Percentiles rank a stretch among this genome's conserved stretches.
Evolutionary conservation across 2,888 invertebrate genomes (phyloP).

Genomic region (Linnaemya tessellans): DNA sequence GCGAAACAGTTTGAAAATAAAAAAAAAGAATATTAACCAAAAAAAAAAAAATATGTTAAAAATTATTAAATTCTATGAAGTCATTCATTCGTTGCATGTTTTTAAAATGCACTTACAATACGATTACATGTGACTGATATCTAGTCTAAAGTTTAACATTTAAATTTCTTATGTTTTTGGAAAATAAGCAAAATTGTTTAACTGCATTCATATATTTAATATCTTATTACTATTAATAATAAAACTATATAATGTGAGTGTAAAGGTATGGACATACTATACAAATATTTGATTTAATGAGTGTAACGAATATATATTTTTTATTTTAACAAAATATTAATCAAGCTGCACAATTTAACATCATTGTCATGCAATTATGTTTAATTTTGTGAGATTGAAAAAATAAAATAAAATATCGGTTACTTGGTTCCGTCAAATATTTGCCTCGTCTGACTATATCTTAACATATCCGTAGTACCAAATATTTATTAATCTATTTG

Average conservation of each 20-base stretch:
- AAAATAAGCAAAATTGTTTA: slow-evolving; percentile 13
- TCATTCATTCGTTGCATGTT: slow-evolving; percentile 45
- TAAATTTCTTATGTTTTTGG: neutral
- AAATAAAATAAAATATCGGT: neutral
- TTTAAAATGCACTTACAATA: slow-evolving; percentile 20
- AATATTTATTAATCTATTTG: neutral
- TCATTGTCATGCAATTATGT: neutral
- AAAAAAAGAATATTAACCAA: neutral
- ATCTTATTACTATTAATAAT: neutral
- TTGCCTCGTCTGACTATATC: neutral
- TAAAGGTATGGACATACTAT: neutral
- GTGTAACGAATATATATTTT: neutral
- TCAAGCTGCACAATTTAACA: no score
- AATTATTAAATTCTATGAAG: neutral
- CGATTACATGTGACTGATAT: slow-evolving; percentile 4
- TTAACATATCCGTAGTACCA: neutral
- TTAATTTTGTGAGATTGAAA: neutral
- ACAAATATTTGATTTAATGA: neutral
- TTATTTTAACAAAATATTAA: neutral
- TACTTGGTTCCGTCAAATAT: neutral
- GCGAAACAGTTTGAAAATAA: neutral
- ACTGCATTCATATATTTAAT: slow-evolving; percentile 10
- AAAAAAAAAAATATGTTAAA: neutral
- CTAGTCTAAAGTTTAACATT: neutral
- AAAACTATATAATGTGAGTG: neutral